Percentiles rank a stretch among this genome's conserved stretches.
Conservation (phyloP, 2,113 vertebrate genomes). For the Egretta garzetta region DNA sequence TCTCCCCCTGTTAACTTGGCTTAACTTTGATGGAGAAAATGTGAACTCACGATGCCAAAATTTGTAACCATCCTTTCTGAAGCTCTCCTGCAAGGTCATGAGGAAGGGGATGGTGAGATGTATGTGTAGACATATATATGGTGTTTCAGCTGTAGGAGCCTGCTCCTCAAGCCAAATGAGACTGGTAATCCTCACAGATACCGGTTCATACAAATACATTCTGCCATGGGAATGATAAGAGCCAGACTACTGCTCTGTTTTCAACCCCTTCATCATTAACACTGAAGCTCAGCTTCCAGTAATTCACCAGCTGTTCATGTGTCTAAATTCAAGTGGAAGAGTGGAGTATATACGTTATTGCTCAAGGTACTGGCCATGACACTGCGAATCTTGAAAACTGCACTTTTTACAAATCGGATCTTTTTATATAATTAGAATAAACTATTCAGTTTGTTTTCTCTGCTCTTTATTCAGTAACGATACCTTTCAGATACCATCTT, state of each 20-base stretch:
- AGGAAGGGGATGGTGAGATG: neutral
- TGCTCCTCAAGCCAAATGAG: neutral
- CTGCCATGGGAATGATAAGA: neutral
- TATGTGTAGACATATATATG: fast-evolving
- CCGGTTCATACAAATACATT: neutral
- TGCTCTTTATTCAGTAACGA: neutral
- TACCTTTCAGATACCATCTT: neutral
- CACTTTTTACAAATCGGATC: neutral
- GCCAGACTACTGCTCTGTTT: neutral
- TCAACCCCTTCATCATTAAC: neutral
- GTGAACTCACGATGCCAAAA: neutral
- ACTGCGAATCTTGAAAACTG: neutral
- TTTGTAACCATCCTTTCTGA: neutral
- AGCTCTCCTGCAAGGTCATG: neutral
- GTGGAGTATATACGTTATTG: neutral
- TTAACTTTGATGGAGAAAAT: neutral
- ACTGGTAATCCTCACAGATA: neutral
- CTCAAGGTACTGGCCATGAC: neutral
- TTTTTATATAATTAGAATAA: neutral
- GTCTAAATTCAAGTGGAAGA: neutral
- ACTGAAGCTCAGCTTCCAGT: neutral
- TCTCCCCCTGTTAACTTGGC: neutral
- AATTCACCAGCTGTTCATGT: neutral
- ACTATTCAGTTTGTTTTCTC: neutral
- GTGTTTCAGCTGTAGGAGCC: neutral